These are phyloP conservation scores for Eurosta solidaginis DNA, from an alignment of 1,140 invertebrate species.

Conservation along the genomic window DNA sequence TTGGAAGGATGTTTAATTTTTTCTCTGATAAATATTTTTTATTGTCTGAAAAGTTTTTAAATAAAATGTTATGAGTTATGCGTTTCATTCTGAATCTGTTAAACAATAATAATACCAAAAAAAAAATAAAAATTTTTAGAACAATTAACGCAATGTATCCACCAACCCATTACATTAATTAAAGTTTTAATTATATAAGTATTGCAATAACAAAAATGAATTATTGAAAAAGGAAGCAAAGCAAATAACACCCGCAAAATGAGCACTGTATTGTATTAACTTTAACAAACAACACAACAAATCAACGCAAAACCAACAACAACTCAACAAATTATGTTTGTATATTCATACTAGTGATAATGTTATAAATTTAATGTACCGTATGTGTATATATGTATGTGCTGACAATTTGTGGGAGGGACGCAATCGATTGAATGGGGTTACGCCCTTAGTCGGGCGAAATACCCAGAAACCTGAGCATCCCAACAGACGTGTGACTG, in stretches of 20 bases:
- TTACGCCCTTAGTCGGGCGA: no score
- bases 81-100: background rate
- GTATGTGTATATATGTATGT: no score
- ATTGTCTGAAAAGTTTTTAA: background rate
- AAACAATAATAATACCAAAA: conserved; percentile 19
- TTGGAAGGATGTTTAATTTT: background rate
- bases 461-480: no score
- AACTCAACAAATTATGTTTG: background rate
- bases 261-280: background rate
- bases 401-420: no score
- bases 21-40: background rate
- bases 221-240: background rate
- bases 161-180: conserved; percentile 10
- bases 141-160: background rate
- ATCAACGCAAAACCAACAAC: background rate
- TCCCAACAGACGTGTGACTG: no score
- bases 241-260: background rate
- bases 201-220: background rate
- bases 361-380: no score
- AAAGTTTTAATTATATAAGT: background rate
- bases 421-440: no score
- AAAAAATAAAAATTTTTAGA: background rate
- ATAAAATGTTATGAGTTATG: background rate
- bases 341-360: background rate
- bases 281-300: background rate